Percentiles rank a stretch among this genome's conserved stretches.
Evolutionary conservation across 2,888 invertebrate species (phyloP).

Genomic region (Trimorus sp.): DNA sequence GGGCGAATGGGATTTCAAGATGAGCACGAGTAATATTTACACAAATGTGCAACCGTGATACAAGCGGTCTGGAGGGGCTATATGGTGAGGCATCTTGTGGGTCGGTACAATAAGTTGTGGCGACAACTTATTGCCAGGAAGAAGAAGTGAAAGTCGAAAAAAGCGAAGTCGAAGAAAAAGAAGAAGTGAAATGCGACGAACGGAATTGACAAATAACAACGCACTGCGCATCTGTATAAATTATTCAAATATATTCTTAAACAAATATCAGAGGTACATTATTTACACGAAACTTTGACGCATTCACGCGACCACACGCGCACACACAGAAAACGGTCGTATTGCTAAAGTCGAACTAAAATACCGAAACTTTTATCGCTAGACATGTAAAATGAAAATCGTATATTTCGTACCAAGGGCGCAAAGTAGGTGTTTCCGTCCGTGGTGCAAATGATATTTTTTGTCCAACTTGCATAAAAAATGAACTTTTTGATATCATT

Average conservation of each 20-base stretch:
- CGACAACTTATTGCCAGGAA: constrained; percentile 64
- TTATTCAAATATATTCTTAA: constrained; percentile 81
- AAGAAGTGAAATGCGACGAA: constrained; percentile 42
- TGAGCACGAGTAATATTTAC: constrained; percentile 66
- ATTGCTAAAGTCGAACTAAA: constrained; percentile 39
- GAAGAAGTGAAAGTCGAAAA: constrained; percentile 32
- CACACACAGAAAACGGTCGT: constrained; percentile 66
- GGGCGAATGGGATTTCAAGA: constrained; percentile 59
- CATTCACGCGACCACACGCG: constrained; percentile 74
- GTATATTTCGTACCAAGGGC: too few species aligned
- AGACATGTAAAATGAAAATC: neutral
- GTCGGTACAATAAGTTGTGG: constrained; percentile 69
- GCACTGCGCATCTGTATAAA: constrained; percentile 73
- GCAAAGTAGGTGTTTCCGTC: too few species aligned
- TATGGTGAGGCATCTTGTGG: constrained; percentile 75
- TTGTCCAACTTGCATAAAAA: too few species aligned
- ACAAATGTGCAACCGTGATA: constrained; percentile 72
- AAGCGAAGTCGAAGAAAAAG: constrained; percentile 58
- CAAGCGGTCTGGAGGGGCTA: constrained; percentile 75
- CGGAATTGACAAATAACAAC: constrained; percentile 8
- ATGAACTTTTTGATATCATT: too few species aligned
- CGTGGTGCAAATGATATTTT: too few species aligned
- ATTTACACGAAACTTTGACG: constrained; percentile 78
- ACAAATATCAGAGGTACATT: constrained; percentile 79
- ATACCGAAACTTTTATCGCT: neutral